phyloP scores from a whole-genome alignment of 2,888 invertebrate genomes.

The Euproctis similis region DNA sequence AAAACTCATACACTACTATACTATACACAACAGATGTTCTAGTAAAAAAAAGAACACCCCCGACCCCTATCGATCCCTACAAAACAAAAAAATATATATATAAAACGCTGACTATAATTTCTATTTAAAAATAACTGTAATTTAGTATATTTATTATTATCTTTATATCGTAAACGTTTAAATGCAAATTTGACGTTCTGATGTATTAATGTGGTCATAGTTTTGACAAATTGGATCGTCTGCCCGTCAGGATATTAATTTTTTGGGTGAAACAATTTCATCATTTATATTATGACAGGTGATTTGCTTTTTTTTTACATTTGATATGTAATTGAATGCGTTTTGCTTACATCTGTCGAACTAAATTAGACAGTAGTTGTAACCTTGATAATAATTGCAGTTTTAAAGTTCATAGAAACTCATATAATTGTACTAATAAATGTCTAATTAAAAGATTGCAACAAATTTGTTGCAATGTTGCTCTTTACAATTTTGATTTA shows the following conservation, averaged over 20 bases:
- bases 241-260: conserved; percentile 42
- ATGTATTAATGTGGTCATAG: conserved; percentile 57
- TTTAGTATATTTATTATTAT: conserved; percentile 61
- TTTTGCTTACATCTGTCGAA: too few species aligned
- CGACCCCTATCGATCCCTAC: conserved; percentile 53
- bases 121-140: conserved; percentile 66
- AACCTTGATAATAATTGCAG: too few species aligned
- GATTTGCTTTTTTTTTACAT: conserved; percentile 15
- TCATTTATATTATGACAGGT: conserved; percentile 32
- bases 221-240: conserved; percentile 55
- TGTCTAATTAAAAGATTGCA: too few species aligned
- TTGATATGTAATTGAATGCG: too few species aligned
- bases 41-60: conserved; percentile 68
- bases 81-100: too few species aligned
- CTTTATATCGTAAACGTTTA: conserved; percentile 57
- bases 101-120: conserved; percentile 54
- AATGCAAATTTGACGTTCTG: conserved; percentile 65
- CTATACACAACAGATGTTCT: conserved; percentile 72
- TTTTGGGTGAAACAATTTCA: conserved; percentile 27
- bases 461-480: too few species aligned
- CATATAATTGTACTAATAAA: too few species aligned
- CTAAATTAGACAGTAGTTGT: too few species aligned
- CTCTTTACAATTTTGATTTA: too few species aligned
- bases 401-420: too few species aligned
- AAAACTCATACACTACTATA: conserved; percentile 65